Conservation (phyloP, 1,140 invertebrate genomes). For the Spodoptera frugiperda region DNA sequence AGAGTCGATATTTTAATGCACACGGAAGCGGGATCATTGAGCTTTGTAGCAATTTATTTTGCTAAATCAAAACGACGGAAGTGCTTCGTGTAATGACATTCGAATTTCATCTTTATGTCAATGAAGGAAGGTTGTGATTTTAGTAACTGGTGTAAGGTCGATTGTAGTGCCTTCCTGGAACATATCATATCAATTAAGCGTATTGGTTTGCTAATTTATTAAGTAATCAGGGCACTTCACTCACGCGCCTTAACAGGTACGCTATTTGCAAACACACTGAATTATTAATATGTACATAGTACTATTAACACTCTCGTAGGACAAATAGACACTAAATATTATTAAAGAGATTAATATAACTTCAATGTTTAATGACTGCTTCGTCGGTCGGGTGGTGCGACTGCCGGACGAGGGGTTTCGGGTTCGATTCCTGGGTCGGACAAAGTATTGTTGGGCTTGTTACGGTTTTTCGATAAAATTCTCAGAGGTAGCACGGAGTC, state of each 20-base stretch:
- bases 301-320: constrained; percentile 4
- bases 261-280: constrained; percentile 3
- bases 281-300: constrained; percentile 12
- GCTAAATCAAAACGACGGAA: constrained; percentile 62
- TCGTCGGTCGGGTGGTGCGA: too few relatives aligned
- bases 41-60: constrained; percentile 78
- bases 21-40: constrained; percentile 81
- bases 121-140: constrained; percentile 18
- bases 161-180: constrained; percentile 79
- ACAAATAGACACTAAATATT: neutral
- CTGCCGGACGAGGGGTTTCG: too few relatives aligned
- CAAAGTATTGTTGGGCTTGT: too few relatives aligned
- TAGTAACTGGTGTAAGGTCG: constrained; percentile 50
- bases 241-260: constrained; percentile 62
- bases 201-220: constrained; percentile 80
- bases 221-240: constrained; percentile 75
- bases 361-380: too few relatives aligned
- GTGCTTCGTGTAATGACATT: constrained; percentile 12
- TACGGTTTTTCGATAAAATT: too few relatives aligned
- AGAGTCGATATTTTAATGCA: constrained; percentile 56
- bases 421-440: too few relatives aligned
- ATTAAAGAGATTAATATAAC: too few relatives aligned
- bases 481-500: too few relatives aligned
- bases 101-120: constrained; percentile 50
- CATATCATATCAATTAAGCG: constrained; percentile 80